These are phyloP conservation scores for Microdon myrmicae DNA, from an alignment of 2,888 invertebrate species.

Conservation along the genomic window DNA sequence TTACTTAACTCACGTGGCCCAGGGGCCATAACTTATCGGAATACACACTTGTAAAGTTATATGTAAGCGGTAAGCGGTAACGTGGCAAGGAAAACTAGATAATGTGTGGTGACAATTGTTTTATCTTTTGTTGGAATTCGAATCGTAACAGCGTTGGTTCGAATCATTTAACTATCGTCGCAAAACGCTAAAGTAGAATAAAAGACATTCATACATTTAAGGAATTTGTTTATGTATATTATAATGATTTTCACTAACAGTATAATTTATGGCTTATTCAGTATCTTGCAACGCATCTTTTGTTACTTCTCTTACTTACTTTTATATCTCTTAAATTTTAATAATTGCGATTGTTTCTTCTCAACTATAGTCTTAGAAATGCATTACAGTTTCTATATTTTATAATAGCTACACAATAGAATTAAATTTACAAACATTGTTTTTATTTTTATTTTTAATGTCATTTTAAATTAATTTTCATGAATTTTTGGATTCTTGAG, in stretches of 20 bases:
- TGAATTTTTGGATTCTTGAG: slow-evolving; percentile 13
- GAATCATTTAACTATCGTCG: too few relatives aligned
- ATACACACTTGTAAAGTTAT: too few relatives aligned
- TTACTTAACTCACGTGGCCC: too few relatives aligned
- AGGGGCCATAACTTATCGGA: too few relatives aligned
- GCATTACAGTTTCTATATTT: slow-evolving; percentile 15
- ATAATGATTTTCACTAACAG: slow-evolving; percentile 32
- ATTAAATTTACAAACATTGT: not conserved
- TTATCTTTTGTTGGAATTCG: too few relatives aligned
- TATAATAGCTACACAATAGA: slow-evolving; percentile 2
- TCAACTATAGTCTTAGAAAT: slow-evolving; percentile 13
- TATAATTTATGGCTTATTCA: slow-evolving; percentile 46
- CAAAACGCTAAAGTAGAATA: too few relatives aligned
- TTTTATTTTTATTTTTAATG: not conserved
- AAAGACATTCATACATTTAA: too few relatives aligned
- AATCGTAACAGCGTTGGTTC: too few relatives aligned
- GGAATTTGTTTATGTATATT: slow-evolving; percentile 28
- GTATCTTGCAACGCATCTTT: slow-evolving; percentile 37
- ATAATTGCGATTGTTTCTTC: slow-evolving; percentile 37
- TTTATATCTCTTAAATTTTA: slow-evolving; percentile 30
- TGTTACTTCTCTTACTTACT: slow-evolving; percentile 18
- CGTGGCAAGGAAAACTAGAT: too few relatives aligned
- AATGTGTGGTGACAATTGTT: too few relatives aligned
- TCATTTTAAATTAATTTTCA: not conserved
- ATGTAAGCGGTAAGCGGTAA: too few relatives aligned